phyloP scores from a whole-genome alignment of 2,888 invertebrate genomes.

The Morpho deidamia region DNA sequence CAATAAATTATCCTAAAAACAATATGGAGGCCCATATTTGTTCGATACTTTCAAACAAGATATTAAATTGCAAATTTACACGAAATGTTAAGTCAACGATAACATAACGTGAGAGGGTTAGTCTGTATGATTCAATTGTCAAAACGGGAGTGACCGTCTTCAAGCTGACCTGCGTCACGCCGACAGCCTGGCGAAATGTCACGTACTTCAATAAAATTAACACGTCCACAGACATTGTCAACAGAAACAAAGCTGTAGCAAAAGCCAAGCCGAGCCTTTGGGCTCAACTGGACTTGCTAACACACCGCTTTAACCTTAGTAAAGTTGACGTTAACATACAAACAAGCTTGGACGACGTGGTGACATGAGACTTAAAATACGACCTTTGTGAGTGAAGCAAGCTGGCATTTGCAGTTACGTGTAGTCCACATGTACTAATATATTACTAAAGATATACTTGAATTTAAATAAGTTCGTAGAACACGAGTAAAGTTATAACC shows the following conservation, averaged over 20 bases:
- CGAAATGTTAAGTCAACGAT: too few species aligned
- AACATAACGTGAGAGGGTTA: too few species aligned
- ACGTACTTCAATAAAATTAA: constrained; percentile 48
- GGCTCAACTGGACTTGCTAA: constrained; percentile 14
- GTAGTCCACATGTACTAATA: too few species aligned
- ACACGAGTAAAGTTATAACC: too few species aligned
- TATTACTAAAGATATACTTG: too few species aligned
- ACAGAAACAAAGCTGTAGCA: constrained; percentile 27
- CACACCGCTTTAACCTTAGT: constrained; percentile 8
- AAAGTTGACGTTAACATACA: constrained; percentile 7
- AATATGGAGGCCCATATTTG: too few species aligned
- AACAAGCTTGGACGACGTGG: neutral
- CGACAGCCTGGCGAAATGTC: constrained; percentile 38
- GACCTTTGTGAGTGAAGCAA: neutral
- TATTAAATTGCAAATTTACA: constrained; percentile 11
- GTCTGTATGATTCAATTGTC: constrained; percentile 69
- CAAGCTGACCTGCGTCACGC: constrained; percentile 51
- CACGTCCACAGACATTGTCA: constrained; percentile 33
- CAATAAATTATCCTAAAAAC: too few species aligned
- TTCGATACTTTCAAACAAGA: too few species aligned
- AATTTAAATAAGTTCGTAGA: too few species aligned
- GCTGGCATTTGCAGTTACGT: neutral
- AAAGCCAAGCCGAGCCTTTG: constrained; percentile 6
- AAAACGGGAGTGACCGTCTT: constrained; percentile 35
- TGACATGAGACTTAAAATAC: constrained; percentile 1